Evolutionary conservation across 2,797 vertebrate genomes (phyloP).

Genomic region (Erithacus rubecula): DNA sequence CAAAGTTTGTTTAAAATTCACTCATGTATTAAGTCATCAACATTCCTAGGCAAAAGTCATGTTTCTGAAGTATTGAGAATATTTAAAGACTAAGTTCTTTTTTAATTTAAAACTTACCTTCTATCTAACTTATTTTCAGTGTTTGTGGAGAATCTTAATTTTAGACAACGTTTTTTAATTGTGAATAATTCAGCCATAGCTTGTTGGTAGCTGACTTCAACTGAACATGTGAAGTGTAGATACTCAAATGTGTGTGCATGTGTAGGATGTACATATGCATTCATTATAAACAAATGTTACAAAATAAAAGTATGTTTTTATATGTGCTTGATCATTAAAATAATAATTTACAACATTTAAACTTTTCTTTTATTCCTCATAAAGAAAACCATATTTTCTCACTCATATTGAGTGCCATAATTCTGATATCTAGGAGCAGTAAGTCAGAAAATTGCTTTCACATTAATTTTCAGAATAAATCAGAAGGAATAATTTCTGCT

Average conservation of each 20-base stretch:
- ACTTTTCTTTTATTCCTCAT: neutral
- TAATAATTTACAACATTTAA: neutral
- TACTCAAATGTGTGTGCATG: neutral
- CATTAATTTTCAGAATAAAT: neutral
- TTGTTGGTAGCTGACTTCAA: neutral
- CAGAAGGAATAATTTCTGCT: neutral
- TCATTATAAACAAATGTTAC: neutral
- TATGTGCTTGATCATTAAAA: neutral
- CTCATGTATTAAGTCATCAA: neutral
- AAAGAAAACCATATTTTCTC: neutral
- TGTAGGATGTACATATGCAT: neutral
- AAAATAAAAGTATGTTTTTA: neutral
- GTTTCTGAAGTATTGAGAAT: slow-evolving; percentile 8
- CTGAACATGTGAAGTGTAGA: neutral
- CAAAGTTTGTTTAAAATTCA: neutral
- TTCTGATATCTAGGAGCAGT: neutral
- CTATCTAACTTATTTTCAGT: neutral
- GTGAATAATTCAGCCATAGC: neutral
- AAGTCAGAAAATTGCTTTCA: neutral
- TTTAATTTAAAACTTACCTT: neutral
- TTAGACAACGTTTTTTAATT: neutral
- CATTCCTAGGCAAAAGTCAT: neutral
- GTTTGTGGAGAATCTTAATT: neutral
- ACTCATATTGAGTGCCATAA: neutral
- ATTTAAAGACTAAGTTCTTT: neutral